Evolutionary conservation across 2,888 invertebrate species (phyloP).

Genomic region (Andrena chrysosceles): DNA sequence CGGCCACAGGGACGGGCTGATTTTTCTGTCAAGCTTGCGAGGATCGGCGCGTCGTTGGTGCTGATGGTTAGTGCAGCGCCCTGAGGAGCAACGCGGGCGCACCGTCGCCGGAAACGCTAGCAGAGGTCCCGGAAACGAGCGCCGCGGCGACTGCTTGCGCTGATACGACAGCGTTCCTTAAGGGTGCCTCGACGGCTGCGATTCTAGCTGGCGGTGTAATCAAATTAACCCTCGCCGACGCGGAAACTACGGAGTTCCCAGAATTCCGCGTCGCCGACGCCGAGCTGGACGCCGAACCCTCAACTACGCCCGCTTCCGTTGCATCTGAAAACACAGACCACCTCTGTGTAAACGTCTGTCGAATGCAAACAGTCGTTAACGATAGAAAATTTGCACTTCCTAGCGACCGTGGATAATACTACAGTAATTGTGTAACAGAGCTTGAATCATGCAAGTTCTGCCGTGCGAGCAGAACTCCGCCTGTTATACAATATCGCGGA

Average conservation of each 20-base stretch:
- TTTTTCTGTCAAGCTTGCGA: neutral
- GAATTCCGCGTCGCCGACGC: slow-evolving; percentile 12
- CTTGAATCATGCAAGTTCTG: too few species aligned
- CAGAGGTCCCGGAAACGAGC: slow-evolving; percentile 70
- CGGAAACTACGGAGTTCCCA: slow-evolving; percentile 26
- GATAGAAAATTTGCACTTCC: neutral
- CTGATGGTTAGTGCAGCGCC: neutral
- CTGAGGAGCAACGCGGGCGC: slow-evolving; percentile 15
- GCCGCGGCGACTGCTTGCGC: slow-evolving; percentile 61
- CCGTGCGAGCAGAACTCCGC: too few species aligned
- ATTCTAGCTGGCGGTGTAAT: slow-evolving; percentile 37
- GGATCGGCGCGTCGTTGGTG: neutral
- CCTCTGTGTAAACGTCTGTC: neutral
- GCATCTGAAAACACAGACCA: slow-evolving; percentile 25
- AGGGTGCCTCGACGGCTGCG: slow-evolving; percentile 24
- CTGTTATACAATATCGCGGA: too few species aligned
- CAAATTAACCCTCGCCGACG: slow-evolving; percentile 48
- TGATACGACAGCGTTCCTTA: slow-evolving; percentile 56
- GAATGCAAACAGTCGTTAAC: neutral
- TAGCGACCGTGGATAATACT: neutral
- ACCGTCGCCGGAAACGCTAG: slow-evolving; percentile 65
- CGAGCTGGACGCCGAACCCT: slow-evolving; percentile 12
- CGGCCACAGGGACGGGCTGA: neutral
- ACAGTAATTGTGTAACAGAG: too few species aligned
- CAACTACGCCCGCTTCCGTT: neutral